Base-by-base conservation (phyloP, 2,888 invertebrate species). In the Platycheirus albimanus region DNA sequence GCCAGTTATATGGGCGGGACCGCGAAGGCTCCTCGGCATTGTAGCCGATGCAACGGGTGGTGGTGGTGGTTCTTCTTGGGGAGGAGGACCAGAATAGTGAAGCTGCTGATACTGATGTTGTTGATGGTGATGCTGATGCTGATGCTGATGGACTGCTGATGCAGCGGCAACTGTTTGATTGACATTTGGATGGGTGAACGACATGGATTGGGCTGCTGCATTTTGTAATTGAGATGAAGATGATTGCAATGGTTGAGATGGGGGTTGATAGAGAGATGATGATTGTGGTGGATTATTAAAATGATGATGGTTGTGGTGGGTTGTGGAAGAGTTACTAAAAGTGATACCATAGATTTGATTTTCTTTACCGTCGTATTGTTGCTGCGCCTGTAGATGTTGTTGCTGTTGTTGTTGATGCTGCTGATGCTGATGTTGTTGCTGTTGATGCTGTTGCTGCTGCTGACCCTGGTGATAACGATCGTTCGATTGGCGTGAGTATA, bases 321-420 rank as follows among this genome's bases (percentile, higher is more conserved):
- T n/a, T n/a, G n/a, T 86, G 86, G 87, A 86, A 84, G 88, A 88
- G 88, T 89, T 90, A 87, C 87, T 89, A 88, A 83, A 38, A 69
- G 72, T 78, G 83, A 88, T 88, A 89, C 89, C 89, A 88, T 90
- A 90, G 86, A 90, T 87, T 88, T 90, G 90, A 89, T 88, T 89
- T 86, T 87, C 90, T 90, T 91, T 91, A 91, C 91, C 91, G 88
- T 91, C 90, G 87, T 87, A 88, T 56, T 87, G 88, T 41, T 85
- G 86, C 54, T 86, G 85, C 71, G 80, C 64, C 75, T 80, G 86
- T 17, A 84, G 85, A 28, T 86, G 86, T 7, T 77, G 84, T 19
- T 85, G 85, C 6, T 85, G 86, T 51, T 87, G 85, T 24, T 87
- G 87, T 6, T 85, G 85, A 81, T 85, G 58, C 52, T 86, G 84